Evolutionary conservation across 2,888 invertebrate species (phyloP).

Genomic region (Pycnomerus fuliginosus): DNA sequence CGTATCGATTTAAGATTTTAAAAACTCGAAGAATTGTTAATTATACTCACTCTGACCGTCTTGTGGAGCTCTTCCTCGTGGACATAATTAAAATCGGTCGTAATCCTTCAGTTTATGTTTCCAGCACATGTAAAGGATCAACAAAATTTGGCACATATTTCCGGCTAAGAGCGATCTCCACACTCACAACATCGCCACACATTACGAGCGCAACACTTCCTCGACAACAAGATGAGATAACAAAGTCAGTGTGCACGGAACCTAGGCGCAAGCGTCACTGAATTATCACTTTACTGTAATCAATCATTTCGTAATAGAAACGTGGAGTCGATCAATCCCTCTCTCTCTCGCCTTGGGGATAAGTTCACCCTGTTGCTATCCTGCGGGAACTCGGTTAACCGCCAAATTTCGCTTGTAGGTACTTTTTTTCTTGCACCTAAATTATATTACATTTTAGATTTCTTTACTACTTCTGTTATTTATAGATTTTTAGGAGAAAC

Average conservation of each 20-base stretch:
- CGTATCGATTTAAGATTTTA: too few species aligned
- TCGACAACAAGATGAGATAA: constrained; percentile 1
- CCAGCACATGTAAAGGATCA: constrained; percentile 42
- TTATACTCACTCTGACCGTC: constrained; percentile 54
- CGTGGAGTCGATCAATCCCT: constrained; percentile 36
- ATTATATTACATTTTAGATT: too few species aligned
- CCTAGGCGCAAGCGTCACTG: constrained; percentile 35
- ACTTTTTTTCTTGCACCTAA: too few species aligned
- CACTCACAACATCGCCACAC: too few species aligned
- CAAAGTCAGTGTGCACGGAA: too few species aligned
- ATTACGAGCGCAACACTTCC: not conserved
- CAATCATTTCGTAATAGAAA: constrained; percentile 44
- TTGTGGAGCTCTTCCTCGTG: constrained; percentile 46
- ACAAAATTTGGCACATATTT: constrained; percentile 39
- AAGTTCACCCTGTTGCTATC: too few species aligned
- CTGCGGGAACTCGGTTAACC: too few species aligned
- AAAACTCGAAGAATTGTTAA: too few species aligned
- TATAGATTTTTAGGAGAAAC: too few species aligned
- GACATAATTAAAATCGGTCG: constrained; percentile 42
- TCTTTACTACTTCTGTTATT: too few species aligned
- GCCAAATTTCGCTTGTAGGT: too few species aligned
- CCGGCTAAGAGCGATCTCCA: too few species aligned
- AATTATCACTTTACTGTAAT: constrained; percentile 42
- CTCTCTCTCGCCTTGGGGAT: not conserved
- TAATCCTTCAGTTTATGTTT: constrained; percentile 43